Base-by-base conservation (phyloP, 2,888 invertebrate species). In the Fragum whitleyi region DNA sequence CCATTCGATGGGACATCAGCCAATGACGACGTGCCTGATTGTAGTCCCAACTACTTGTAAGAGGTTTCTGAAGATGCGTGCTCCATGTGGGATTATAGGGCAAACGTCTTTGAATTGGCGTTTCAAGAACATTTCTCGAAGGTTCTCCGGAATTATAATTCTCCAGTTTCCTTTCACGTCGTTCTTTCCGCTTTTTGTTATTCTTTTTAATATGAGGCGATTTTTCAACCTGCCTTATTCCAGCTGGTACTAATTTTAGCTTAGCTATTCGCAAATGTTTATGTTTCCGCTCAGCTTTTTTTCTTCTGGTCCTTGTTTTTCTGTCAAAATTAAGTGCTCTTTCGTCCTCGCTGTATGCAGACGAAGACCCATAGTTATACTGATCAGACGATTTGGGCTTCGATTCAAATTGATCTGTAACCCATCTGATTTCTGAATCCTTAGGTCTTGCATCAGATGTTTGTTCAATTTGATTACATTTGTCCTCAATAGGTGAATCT, bases 21-120 rank as follows among this genome's bases (percentile, higher is more conserved):
- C 65, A 65, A 39, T 65, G 65, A 16, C 65, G 65, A 16, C 65
- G n/a, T n/a, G 65, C 65, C 42, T 65, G 65, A 39, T 65, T 65
- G 42, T 65, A 65, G 42, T 65, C 65, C 42, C 39, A 65, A 21
- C 16, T 23, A 42, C 32, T 62, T 36, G 65, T 39, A 9, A 1
- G n/a, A 5, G 65, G 65, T 16, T 14, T 39, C 23, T 65, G 65
- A 39, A 42, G 9, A 21, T 65, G 65, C 5, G n/a, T 65, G 42
- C 3, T 14, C 42, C 65, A 65, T 23, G 65, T 23, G 3, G 65
- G 65, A 42, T 65, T 65, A 26, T 42, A 65, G 14, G 65, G 65
- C 1, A 23, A 1, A 1, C n/a, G 21, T 23, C 26, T 65, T 23
- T 42, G 65, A 9, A 6, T 16, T 9, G 65, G 65, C 7, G 21